Conservation (phyloP, 2,113 vertebrate genomes). For the Melanotaenia duboulayi region DNA sequence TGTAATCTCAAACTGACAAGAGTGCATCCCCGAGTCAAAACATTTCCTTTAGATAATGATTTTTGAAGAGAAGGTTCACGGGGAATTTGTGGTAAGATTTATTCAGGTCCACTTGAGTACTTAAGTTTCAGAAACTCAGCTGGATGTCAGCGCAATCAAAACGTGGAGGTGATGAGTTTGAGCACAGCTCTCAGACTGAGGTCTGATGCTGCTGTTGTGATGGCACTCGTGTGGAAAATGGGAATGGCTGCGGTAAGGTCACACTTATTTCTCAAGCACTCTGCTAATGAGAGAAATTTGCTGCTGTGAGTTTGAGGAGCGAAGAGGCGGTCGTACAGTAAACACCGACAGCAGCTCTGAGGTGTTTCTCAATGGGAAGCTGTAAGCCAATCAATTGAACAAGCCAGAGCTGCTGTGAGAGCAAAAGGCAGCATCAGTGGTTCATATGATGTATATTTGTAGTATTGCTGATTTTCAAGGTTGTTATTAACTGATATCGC, state of each 20-base stretch:
- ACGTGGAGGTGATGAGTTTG: neutral
- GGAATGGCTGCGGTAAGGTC: slow-evolving; percentile 50
- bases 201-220: slow-evolving; percentile 12
- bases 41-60: slow-evolving; percentile 68
- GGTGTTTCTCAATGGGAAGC: slow-evolving; percentile 64
- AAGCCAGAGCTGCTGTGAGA: slow-evolving; percentile 43
- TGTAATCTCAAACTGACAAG: slow-evolving; percentile 68
- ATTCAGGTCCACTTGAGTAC: slow-evolving; percentile 46
- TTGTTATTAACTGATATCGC: slow-evolving; percentile 40
- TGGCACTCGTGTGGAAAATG: slow-evolving; percentile 33
- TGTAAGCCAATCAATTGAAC: slow-evolving; percentile 62
- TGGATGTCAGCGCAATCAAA: slow-evolving; percentile 36
- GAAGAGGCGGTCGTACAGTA: slow-evolving; percentile 49
- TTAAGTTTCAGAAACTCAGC: slow-evolving; percentile 51
- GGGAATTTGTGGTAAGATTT: slow-evolving; percentile 44
- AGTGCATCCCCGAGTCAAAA: slow-evolving; percentile 59
- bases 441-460: slow-evolving; percentile 42
- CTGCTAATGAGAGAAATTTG: slow-evolving; percentile 65
- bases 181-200: neutral
- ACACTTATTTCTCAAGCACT: slow-evolving; percentile 50
- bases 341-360: slow-evolving; percentile 62
- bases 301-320: slow-evolving; percentile 33
- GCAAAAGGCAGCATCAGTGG: slow-evolving; percentile 38
- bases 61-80: slow-evolving; percentile 11
- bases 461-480: slow-evolving; percentile 23